These are phyloP conservation scores for Trematomus bernacchii DNA, from an alignment of 2,797 vertebrate species.

Conservation along the genomic window DNA sequence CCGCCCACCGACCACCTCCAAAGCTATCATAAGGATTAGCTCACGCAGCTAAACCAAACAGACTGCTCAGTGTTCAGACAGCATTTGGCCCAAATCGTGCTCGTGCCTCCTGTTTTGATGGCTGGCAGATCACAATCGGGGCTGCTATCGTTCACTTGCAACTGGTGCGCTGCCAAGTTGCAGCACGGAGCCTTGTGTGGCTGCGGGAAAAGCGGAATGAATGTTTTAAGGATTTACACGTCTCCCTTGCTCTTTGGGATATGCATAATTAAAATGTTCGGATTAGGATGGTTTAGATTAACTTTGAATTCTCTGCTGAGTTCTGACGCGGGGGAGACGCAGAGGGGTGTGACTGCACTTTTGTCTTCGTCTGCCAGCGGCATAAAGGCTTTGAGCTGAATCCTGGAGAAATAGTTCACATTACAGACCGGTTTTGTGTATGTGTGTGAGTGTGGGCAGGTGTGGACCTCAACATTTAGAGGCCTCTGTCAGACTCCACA, in stretches of 20 bases:
- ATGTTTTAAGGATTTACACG: conserved; percentile 74
- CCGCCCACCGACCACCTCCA: conserved; percentile 83
- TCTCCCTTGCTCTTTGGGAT: conserved; percentile 73
- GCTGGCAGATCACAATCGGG: conserved; percentile 65
- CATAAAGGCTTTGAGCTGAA: conserved; percentile 31
- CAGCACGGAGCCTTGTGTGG: conserved; percentile 35
- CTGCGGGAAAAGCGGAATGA: conserved; percentile 47
- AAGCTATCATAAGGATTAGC: conserved; percentile 83
- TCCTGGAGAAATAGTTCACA: conserved; percentile 4
- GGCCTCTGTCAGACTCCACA: conserved; percentile 74
- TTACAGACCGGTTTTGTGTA: conserved; percentile 32
- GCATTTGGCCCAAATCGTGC: conserved; percentile 74
- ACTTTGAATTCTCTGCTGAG: conserved; percentile 68
- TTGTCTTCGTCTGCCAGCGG: conserved; percentile 29
- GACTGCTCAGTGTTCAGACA: conserved; percentile 79
- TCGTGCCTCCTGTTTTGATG: conserved; percentile 74
- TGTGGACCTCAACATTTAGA: conserved; percentile 62
- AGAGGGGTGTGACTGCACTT: conserved; percentile 22
- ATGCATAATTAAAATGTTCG: conserved; percentile 80
- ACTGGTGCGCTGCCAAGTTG: conserved; percentile 66
- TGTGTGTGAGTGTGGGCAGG: conserved; percentile 56
- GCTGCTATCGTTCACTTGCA: conserved; percentile 52
- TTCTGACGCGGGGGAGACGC: conserved; percentile 53
- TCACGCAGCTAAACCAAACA: conserved; percentile 81
- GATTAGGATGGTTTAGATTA: conserved; percentile 81